Evolutionary conservation across 37 sponge, comb jelly and placozoan species (phyloP).

Genomic region (Eunapius fragilis): DNA sequence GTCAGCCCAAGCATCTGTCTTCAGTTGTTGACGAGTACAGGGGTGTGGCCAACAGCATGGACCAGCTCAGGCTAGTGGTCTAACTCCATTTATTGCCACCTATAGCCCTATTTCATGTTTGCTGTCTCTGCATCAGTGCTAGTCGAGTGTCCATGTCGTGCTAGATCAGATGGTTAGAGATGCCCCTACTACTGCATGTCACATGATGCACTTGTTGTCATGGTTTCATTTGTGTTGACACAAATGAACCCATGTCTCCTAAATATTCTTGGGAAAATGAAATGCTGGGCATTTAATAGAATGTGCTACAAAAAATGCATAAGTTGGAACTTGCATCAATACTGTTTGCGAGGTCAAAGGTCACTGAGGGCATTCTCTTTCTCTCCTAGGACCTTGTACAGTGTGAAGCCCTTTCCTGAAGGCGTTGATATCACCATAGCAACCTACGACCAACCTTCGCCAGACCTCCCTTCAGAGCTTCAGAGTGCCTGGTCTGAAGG

Average conservation of each 20-base stretch:
- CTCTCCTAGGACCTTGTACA: conserved; percentile 51
- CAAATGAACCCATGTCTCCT: no score
- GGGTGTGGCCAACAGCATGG: conserved; percentile 38
- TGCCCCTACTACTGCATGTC: no score
- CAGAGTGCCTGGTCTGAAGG: conserved; percentile 29
- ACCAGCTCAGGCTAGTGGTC: conserved; percentile 52
- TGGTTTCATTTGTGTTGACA: no score
- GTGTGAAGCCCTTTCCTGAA: conserved; percentile 65
- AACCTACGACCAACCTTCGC: conserved; percentile 24
- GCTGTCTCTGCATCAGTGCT: background rate
- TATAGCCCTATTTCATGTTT: background rate
- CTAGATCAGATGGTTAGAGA: no score
- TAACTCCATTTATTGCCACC: background rate
- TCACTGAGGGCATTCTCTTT: no score
- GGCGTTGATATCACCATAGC: conserved; percentile 49
- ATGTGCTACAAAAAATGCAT: no score
- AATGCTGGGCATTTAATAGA: no score
- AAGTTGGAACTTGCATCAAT: no score
- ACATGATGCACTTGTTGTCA: no score
- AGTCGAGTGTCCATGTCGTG: no score
- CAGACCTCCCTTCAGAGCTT: conserved; percentile 5
- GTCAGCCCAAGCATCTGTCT: conserved; percentile 59
- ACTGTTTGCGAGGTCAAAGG: no score
- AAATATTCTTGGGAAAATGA: no score
- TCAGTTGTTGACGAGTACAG: conserved; percentile 37